Percentiles rank a stretch among this genome's conserved stretches.
Evolutionary conservation across 2,797 vertebrate genomes (phyloP).

Genomic region (Anguilla anguilla): DNA sequence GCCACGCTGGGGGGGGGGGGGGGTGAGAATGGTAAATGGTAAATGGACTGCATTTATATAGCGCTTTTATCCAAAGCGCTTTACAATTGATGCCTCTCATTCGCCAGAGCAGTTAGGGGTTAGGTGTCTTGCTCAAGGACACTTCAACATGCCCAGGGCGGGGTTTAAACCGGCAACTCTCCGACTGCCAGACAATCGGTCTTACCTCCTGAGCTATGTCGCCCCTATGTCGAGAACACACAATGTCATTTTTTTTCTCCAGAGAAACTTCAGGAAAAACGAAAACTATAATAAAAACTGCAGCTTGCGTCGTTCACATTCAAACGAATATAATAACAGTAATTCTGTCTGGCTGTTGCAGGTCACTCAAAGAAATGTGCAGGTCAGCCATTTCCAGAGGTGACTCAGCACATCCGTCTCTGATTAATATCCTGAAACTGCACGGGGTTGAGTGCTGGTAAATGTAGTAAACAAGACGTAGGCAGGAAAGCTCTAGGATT

Average conservation of each 20-base stretch:
- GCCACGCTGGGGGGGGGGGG: conserved; percentile 71
- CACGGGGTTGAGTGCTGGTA: neutral
- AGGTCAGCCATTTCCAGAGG: neutral
- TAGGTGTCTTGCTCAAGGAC: too few species aligned
- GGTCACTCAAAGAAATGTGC: neutral
- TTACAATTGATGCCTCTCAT: too few species aligned
- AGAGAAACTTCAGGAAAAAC: neutral
- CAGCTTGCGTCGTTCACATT: neutral
- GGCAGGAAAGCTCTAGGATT: neutral
- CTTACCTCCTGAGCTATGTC: too few species aligned
- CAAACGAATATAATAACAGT: neutral
- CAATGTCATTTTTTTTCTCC: neutral
- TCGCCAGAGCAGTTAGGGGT: too few species aligned
- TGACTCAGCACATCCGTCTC: neutral
- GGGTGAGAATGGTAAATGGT: too few species aligned
- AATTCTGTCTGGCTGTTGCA: neutral
- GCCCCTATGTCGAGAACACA: too few species aligned
- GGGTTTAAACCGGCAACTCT: too few species aligned
- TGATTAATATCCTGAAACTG: neutral
- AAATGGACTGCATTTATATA: too few species aligned
- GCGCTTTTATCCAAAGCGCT: too few species aligned
- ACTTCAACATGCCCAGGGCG: too few species aligned
- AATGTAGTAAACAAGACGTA: conserved; percentile 22
- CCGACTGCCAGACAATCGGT: too few species aligned
- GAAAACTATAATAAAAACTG: neutral